phyloP scores from a whole-genome alignment of 2,888 invertebrate genomes.

The Crematogaster levior region DNA sequence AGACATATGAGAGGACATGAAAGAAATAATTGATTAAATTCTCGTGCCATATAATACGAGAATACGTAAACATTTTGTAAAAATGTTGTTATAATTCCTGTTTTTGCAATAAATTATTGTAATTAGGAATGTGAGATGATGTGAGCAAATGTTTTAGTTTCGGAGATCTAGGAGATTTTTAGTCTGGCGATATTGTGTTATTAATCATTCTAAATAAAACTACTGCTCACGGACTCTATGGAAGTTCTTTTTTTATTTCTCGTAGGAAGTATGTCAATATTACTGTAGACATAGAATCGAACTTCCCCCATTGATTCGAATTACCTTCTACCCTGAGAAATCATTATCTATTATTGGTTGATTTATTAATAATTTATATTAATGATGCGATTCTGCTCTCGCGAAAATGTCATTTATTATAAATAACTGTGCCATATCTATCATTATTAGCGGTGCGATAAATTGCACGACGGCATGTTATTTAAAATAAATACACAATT shows the following conservation, averaged over 20 bases:
- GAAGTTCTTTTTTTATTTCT: conserved; percentile 31
- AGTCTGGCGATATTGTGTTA: conserved; percentile 17
- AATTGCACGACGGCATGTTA: neutral
- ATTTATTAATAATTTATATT: neutral
- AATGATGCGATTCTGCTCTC: neutral
- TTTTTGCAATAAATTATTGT: neutral
- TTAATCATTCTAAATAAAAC: conserved; percentile 39
- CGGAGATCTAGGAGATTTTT: neutral
- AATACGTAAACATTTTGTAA: neutral
- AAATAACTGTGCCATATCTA: conserved; percentile 4
- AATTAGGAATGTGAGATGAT: neutral
- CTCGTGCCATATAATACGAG: neutral
- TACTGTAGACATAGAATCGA: conserved; percentile 18
- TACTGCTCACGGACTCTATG: conserved; percentile 4
- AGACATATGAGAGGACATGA: conserved; percentile 38
- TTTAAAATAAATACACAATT: conserved; percentile 34
- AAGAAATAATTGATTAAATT: neutral
- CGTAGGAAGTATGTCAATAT: neutral
- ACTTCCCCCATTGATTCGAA: neutral
- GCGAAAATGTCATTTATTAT: conserved; percentile 2
- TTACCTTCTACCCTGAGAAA: neutral
- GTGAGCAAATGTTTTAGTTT: neutral
- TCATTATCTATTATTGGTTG: neutral
- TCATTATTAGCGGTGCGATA: neutral
- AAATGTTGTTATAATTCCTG: neutral